Evolutionary conservation across 2,888 invertebrate species (phyloP).

Genomic region (Polydesmus complanatus): DNA sequence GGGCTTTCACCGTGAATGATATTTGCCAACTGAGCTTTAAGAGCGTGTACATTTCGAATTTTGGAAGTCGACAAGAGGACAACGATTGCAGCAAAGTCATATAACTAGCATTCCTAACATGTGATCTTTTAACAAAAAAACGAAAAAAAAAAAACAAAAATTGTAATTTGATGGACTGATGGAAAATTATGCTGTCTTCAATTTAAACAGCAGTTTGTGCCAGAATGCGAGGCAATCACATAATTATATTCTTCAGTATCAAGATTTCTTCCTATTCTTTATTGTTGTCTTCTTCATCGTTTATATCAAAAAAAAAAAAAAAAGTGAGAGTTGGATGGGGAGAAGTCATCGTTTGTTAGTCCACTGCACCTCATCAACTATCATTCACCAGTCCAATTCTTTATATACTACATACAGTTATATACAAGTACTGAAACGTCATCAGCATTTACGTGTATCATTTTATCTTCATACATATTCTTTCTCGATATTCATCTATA

Average conservation of each 20-base stretch:
- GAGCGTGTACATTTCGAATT: neutral
- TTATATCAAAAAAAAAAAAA: neutral
- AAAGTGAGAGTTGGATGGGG: too few species aligned
- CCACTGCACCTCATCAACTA: neutral
- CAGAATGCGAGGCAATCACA: neutral
- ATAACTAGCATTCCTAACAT: neutral
- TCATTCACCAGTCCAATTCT: neutral
- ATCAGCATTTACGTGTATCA: neutral
- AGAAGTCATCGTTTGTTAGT: neutral
- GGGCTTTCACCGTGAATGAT: neutral
- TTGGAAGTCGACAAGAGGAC: neutral
- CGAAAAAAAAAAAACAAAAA: too few species aligned
- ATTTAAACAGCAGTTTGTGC: neutral
- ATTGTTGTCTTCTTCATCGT: neutral
- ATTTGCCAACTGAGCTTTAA: neutral
- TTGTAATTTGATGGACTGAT: too few species aligned
- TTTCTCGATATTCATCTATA: neutral
- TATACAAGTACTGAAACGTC: neutral
- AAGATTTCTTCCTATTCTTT: neutral
- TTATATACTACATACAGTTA: too few species aligned
- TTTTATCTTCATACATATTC: neutral
- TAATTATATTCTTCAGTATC: neutral
- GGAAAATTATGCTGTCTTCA: too few species aligned
- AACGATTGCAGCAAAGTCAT: neutral
- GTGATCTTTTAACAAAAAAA: neutral